phyloP scores from a whole-genome alignment of 1,140 invertebrate genomes.

The Drosophila teissieri region DNA sequence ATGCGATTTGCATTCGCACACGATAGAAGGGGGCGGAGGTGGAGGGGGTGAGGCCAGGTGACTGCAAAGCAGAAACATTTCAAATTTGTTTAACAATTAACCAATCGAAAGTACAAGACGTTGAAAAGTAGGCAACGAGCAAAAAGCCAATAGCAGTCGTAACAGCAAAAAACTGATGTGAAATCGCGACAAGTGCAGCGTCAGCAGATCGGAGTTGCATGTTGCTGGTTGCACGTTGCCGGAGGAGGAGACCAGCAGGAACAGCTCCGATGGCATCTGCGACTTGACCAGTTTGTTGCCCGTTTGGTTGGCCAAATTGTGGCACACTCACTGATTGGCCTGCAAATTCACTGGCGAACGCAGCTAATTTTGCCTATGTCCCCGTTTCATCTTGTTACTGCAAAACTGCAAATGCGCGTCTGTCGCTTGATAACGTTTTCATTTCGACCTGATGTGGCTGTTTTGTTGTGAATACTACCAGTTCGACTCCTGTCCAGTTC shows the following conservation, averaged over 20 bases:
- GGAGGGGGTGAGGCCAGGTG: slow-evolving; percentile 17
- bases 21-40: neutral
- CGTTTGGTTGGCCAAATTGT: slow-evolving; percentile 61
- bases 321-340: slow-evolving; percentile 65
- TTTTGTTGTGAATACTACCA: slow-evolving; percentile 10
- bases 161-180: slow-evolving; percentile 45
- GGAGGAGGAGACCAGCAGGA: slow-evolving; percentile 21
- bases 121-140: slow-evolving; percentile 74
- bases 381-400: slow-evolving; percentile 37
- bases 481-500: slow-evolving; percentile 3
- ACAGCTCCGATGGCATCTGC: slow-evolving; percentile 44
- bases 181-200: slow-evolving; percentile 72
- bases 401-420: slow-evolving; percentile 30
- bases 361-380: slow-evolving; percentile 64
- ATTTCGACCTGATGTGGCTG: slow-evolving; percentile 45
- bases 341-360: slow-evolving; percentile 58
- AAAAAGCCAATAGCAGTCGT: slow-evolving; percentile 10
- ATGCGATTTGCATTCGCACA: slow-evolving; percentile 70
- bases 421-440: slow-evolving; percentile 74
- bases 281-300: slow-evolving; percentile 42
- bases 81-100: slow-evolving; percentile 83
- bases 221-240: slow-evolving; percentile 18
- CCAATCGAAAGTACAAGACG: slow-evolving; percentile 77
- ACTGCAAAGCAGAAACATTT: slow-evolving; percentile 46
- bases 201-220: slow-evolving; percentile 57